These are phyloP conservation scores for Pseudopodoces humilis DNA, from an alignment of 2,113 vertebrate genomes.

Conservation along the genomic window DNA sequence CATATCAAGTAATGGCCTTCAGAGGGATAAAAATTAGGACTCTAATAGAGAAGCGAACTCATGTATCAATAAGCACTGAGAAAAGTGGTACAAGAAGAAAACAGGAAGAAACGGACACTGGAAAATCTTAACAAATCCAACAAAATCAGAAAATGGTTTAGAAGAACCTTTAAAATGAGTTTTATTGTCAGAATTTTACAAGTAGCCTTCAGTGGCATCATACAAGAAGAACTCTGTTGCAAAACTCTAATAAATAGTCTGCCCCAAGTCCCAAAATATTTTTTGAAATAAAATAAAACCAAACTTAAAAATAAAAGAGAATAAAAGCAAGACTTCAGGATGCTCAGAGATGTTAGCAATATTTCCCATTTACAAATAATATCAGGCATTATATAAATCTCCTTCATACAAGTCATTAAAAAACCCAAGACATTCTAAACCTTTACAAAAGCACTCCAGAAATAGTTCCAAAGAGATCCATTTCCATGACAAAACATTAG, in stretches of 20 bases:
- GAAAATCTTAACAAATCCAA: slow-evolving; percentile 24
- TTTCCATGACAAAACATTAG: slow-evolving; percentile 70
- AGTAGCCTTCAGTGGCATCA: slow-evolving; percentile 82
- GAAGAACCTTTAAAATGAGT: slow-evolving; percentile 83
- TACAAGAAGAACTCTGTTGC: slow-evolving; percentile 87
- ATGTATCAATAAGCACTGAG: not conserved
- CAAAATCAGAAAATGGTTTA: slow-evolving; percentile 71
- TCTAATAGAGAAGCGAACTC: not conserved
- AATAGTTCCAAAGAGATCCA: slow-evolving; percentile 69
- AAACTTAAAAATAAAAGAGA: slow-evolving; percentile 70
- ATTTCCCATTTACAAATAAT: slow-evolving; percentile 81
- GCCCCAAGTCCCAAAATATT: slow-evolving; percentile 79
- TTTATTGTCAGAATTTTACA: slow-evolving; percentile 87
- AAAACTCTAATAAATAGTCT: slow-evolving; percentile 89
- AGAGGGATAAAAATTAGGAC: not conserved
- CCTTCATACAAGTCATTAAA: slow-evolving; percentile 79
- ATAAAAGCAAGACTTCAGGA: slow-evolving; percentile 77
- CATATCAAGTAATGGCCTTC: not conserved
- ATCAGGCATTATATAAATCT: slow-evolving; percentile 80
- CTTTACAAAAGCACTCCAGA: slow-evolving; percentile 74
- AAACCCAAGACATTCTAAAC: slow-evolving; percentile 71
- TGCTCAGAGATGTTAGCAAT: slow-evolving; percentile 75
- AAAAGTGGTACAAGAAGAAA: not conserved
- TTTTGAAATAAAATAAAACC: slow-evolving; percentile 73
- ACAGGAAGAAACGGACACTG: not conserved